Base-by-base conservation (phyloP, 2,113 vertebrate species). In the Xiphophorus hellerii region DNA sequence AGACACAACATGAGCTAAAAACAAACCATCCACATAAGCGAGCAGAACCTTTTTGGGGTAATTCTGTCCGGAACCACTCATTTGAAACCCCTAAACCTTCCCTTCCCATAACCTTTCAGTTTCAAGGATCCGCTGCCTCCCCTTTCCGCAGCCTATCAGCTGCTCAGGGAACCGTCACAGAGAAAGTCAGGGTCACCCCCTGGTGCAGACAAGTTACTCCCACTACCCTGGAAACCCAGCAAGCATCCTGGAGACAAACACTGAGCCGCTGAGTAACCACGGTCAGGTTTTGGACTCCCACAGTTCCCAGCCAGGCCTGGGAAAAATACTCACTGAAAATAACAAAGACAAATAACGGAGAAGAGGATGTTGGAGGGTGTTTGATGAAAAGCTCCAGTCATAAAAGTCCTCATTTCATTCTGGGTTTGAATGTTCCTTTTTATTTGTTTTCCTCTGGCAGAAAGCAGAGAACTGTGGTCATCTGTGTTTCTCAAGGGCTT, bases 241-340 rank as follows among this genome's bases (percentile, higher is more conserved):
- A 90, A 89, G 88, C 90, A 90, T 91, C 87, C 90, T 65, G 78
- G 88, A 91, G 88, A 89, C 92, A 92, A 92, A 91, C 89, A 89
- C 73, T 70, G 82, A 75, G 68, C 80, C 73, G 74, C 87, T 79
- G 86, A 83, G 86, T 78, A 39, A 66, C 81, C 79, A 73, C 75
- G 79, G 33, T 69, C 25, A 83, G 84, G 72, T 87, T 81, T 75
- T 76, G 72, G 79, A 84, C 80, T 90, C 91, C 87, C 87, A 88
- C 87, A 80, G 80, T 86, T 85, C 77, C 80, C 74, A 89, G 82
- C 73, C 72, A 70, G 77, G 80, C 87, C 85, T 89, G 89, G 87
- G 89, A 90, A 92, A 89, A 87, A 85, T 66, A 81, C 80, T 73
- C 79, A 71, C 11, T 73, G 81, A 76, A 75, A 71, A 83, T 62